These are phyloP conservation scores for Euproctis similis DNA, from an alignment of 2,888 invertebrate genomes.

Conservation along the genomic window DNA sequence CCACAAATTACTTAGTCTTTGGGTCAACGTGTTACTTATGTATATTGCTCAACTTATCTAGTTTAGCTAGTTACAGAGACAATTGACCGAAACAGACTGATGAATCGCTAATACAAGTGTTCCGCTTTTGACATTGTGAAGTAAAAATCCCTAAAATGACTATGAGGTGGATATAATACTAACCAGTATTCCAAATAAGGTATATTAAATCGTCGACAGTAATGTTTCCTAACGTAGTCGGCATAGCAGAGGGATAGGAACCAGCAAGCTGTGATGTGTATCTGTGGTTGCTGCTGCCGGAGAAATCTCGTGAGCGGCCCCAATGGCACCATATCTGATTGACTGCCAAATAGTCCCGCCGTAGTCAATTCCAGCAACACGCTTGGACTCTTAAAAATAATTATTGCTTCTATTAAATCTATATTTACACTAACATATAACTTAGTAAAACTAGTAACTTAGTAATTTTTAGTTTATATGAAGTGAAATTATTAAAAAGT, in stretches of 20 bases:
- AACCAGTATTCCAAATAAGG: constrained; percentile 69
- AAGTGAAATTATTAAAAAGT: too few species aligned
- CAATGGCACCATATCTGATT: constrained; percentile 43
- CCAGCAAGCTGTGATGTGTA: constrained; percentile 70
- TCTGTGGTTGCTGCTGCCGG: constrained; percentile 61
- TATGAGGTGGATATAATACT: too few species aligned
- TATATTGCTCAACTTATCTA: too few species aligned
- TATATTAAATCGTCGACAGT: constrained; percentile 59
- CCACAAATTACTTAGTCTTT: too few species aligned
- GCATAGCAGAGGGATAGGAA: constrained; percentile 67
- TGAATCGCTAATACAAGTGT: too few species aligned
- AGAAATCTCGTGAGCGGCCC: constrained; percentile 58
- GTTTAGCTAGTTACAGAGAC: too few species aligned
- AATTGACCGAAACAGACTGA: too few species aligned
- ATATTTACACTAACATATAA: background rate
- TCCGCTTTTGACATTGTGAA: too few species aligned
- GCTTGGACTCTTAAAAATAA: constrained; percentile 48
- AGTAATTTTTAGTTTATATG: too few species aligned
- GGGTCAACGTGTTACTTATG: too few species aligned
- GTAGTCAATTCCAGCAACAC: constrained; percentile 64
- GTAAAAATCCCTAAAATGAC: too few species aligned
- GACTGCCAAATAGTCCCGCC: constrained; percentile 49
- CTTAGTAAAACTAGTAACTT: background rate
- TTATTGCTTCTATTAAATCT: too few species aligned
- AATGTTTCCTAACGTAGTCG: constrained; percentile 62